Base-by-base conservation (phyloP, 2,888 invertebrate species). In the Dermolepida albohirtum region DNA sequence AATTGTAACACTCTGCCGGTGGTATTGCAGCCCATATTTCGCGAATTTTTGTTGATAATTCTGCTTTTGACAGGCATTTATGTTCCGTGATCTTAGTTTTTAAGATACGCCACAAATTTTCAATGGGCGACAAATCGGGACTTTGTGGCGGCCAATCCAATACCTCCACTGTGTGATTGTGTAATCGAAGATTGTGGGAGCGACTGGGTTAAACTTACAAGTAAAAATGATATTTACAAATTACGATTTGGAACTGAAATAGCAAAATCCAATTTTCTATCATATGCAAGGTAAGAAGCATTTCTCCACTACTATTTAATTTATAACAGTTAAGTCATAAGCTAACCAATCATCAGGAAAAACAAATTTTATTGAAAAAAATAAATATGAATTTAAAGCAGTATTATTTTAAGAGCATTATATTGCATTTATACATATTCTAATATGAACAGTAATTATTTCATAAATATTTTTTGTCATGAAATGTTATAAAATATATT, bases 371-470 rank as follows among this genome's bases (percentile, higher is more conserved):
- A 59, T 59, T 57, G 59, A 59, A 59, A 43, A 59, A 59, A 59
- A 59, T 59, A 59, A 43, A 59, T 59, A 59, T 29, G 43, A 59
- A 59, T 59, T 59, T 59, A 59, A 59, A 59, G 41, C 59, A 43
- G 59, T 59, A 59, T 59, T 59, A 52, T 44, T 44, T 51, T 51
- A 51, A 51, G 51, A 51, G 51, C 34, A 44, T 16, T 44, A 51
- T 51, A 51, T 51, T 51, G 51, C 51, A 51, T 51, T 51, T 59
- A 43, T 59, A 59, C 59, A n/a, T 59, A 43, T 59, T 59, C 11
- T 41, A 41, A 59, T 59, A 59, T 59, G 41, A 59, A 59, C 41
- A 59, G 43, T 59, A 59, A 59, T 44, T 59, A 43, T 59, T 59
- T 22, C 43, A 22, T 22, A 44, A 44, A 44, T 44, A 59, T 59